These are phyloP conservation scores for Corythoichthys intestinalis DNA, from an alignment of 2,113 vertebrate species.

Conservation along the genomic window DNA sequence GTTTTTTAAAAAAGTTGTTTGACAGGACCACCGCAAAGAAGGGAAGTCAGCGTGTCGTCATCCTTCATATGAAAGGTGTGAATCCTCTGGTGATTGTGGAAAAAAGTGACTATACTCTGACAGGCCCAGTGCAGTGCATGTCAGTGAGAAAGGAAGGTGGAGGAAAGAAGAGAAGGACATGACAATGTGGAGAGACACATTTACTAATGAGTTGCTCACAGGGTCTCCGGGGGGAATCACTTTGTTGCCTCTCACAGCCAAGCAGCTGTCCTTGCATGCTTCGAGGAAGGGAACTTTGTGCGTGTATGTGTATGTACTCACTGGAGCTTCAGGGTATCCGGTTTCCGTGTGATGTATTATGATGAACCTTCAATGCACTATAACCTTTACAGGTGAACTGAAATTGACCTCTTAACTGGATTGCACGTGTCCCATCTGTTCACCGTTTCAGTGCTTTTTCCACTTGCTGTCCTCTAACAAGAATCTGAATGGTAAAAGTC, in stretches of 20 bases:
- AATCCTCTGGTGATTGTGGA: constrained; percentile 40
- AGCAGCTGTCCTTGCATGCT: constrained; percentile 29
- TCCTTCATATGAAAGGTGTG: constrained; percentile 49
- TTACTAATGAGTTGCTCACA: constrained; percentile 53
- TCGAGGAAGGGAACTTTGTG: neutral
- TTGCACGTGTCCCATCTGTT: neutral
- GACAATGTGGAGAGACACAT: constrained; percentile 34
- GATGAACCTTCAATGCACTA: neutral
- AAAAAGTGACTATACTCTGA: constrained; percentile 42
- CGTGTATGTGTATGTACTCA: constrained; percentile 6
- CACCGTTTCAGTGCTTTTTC: neutral
- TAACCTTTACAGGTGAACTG: neutral
- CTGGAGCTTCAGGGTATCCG: neutral
- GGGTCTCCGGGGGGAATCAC: constrained; percentile 34
- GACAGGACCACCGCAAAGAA: constrained; percentile 12
- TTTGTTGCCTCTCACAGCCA: constrained; percentile 37
- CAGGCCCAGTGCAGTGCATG: constrained; percentile 45
- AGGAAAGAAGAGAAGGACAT: constrained; percentile 17
- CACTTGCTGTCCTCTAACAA: neutral
- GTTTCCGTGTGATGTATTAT: neutral
- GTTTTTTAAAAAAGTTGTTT: constrained; percentile 30
- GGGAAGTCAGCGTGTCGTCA: constrained; percentile 43
- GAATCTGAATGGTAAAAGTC: too few relatives aligned
- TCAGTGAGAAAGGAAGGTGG: constrained; percentile 41
- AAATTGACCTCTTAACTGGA: neutral